A percentile compares a stretch with the other conserved stretches of the same genome.
phyloP scores from a whole-genome alignment of 2,113 vertebrate genomes.

The Oreochromis niloticus region DNA sequence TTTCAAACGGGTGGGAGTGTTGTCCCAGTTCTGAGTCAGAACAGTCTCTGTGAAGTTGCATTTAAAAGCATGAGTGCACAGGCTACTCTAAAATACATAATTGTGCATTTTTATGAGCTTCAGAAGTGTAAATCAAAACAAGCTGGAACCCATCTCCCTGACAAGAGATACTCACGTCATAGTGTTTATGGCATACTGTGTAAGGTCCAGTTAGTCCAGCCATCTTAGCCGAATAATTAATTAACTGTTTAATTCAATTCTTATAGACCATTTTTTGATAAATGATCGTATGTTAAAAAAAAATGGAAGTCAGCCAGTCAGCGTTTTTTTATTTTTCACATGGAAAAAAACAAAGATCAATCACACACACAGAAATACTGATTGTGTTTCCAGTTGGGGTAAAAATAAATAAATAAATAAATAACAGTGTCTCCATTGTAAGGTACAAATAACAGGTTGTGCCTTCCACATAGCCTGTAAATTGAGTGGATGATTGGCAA shows the following conservation, averaged over 20 bases:
- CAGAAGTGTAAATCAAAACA: neutral
- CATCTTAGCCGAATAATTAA: neutral
- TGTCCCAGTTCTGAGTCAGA: conserved; percentile 75
- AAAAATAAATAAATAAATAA: neutral
- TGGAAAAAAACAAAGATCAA: neutral
- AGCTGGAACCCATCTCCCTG: neutral
- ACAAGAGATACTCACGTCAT: neutral
- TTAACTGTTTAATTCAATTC: neutral
- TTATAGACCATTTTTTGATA: neutral
- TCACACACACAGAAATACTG: neutral
- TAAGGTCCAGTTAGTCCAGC: neutral
- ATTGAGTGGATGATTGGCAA: conserved; percentile 27
- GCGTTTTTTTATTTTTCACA: neutral
- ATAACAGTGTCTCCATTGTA: neutral
- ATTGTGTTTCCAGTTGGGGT: neutral
- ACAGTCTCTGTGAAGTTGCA: conserved; percentile 70
- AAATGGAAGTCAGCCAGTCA: neutral
- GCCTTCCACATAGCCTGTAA: neutral
- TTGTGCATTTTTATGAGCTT: conserved; percentile 51
- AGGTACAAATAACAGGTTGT: conserved; percentile 16
- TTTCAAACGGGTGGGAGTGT: conserved; percentile 70
- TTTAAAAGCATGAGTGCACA: conserved; percentile 62
- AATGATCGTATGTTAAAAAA: neutral
- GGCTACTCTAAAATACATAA: conserved; percentile 66
- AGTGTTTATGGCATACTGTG: neutral